Percentiles rank a stretch among this genome's conserved stretches.
These are phyloP conservation scores for pig (Sus scrofa) DNA, from an alignment of 2,113 vertebrate species.

Conservation along the genomic window T2T-Sscrofa CM000823.6:4703501-4704000, in stretches of 20 bases:
- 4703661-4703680: background rate
- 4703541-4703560: background rate
- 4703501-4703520: too few relatives aligned
- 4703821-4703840: background rate
- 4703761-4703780: constrained; percentile 20
- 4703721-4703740: background rate
- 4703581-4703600: background rate
- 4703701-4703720: background rate
- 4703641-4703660: background rate
- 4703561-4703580: constrained; percentile 7
- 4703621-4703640: background rate
- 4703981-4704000: background rate
- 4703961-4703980: background rate
- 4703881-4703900: fast-evolving
- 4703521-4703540: background rate
- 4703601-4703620: background rate
- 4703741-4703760: background rate
- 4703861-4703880: background rate
- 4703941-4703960: background rate
- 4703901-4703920: background rate
- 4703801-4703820: too few relatives aligned
- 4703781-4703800: constrained; percentile 35
- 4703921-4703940: background rate
- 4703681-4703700: background rate
- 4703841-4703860: background rate